Evolutionary conservation across 2,888 invertebrate species (phyloP), one percentile per base, ranked within the genome.

Genomic region (Geophilus truncorum): DNA sequence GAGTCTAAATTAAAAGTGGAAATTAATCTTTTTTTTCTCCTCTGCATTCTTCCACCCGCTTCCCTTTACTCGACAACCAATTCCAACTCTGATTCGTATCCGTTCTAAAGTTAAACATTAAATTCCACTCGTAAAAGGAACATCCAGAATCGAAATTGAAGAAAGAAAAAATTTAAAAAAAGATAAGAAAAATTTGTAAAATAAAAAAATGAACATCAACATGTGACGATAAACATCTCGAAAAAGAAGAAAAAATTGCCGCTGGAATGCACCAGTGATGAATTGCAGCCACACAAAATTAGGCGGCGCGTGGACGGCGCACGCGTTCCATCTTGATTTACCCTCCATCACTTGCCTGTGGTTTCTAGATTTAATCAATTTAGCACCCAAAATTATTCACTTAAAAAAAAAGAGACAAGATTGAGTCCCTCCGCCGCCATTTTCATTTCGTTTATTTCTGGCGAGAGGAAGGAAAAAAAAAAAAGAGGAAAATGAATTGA

Each of bases 291-390:
- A 57, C 57, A 57, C 18, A 57, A 57, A 57, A 57, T 57, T 57
- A 57, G 57, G 57, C 57, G 57, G 57, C 57, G 57, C 57, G 57
- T 57, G 57, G 57, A 57, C 57, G 57, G 21, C 57, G 57, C 57
- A 57, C 57, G 57, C 57, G 57, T 57, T 57, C 57, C 57, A 57
- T 57, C 57, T 57, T 40, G 23, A 18, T 57, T 23, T 23, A 18
- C 23, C 57, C 57, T 21, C 57, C 57, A 57, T 57, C 57, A 57
- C 57, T 57, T 57, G 57, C n/a, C n/a, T n/a, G n/a, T 57, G 57
- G 57, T 57, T 57, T 57, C 57, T 21, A 57, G 57, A 57, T 57
- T 57, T 57, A 57, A 57, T 57, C 57, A 57, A 23, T 57, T 57
- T 57, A 57, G 57, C 57, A 57, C 57, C 57, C 12, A 57, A 57